Evolutionary conservation across 2,113 vertebrate genomes (phyloP).

Genomic region (Tamias sibiricus): DNA sequence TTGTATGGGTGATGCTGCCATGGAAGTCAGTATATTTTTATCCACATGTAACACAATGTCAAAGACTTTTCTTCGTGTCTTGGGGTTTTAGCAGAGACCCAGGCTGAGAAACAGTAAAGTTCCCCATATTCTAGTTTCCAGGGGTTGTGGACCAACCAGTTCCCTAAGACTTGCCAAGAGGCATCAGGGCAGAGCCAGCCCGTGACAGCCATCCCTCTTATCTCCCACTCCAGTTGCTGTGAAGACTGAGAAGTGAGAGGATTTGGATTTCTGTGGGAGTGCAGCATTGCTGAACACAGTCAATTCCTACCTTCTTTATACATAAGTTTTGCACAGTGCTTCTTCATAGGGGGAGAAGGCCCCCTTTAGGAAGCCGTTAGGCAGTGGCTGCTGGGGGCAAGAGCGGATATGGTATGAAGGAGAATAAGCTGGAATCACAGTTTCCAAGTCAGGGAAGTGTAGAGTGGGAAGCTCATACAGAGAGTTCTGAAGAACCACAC

Average conservation of each 20-base stretch:
- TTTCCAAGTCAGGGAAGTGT: not conserved
- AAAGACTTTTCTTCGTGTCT: not conserved
- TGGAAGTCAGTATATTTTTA: not conserved
- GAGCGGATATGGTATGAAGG: not conserved
- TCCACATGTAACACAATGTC: not conserved
- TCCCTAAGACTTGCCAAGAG: not conserved
- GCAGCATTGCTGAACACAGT: not conserved
- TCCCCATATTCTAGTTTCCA: not conserved
- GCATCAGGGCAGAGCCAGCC: not conserved
- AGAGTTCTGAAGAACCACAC: not conserved
- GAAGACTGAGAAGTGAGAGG: not conserved
- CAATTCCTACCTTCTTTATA: not conserved
- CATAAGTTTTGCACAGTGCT: not conserved
- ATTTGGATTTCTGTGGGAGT: not conserved
- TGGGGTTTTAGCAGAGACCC: not conserved
- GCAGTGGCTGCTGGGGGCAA: not conserved
- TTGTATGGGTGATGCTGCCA: too few relatives aligned
- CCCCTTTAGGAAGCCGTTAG: not conserved
- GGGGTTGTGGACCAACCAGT: too few relatives aligned
- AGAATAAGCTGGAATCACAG: not conserved
- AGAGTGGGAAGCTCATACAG: not conserved
- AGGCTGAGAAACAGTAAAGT: not conserved
- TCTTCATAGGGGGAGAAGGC: not conserved
- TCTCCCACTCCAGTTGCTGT: not conserved
- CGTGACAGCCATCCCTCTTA: not conserved